These are phyloP conservation scores for Melikaiella ostensackeni DNA, from an alignment of 2,888 invertebrate species.

Conservation along the genomic window DNA sequence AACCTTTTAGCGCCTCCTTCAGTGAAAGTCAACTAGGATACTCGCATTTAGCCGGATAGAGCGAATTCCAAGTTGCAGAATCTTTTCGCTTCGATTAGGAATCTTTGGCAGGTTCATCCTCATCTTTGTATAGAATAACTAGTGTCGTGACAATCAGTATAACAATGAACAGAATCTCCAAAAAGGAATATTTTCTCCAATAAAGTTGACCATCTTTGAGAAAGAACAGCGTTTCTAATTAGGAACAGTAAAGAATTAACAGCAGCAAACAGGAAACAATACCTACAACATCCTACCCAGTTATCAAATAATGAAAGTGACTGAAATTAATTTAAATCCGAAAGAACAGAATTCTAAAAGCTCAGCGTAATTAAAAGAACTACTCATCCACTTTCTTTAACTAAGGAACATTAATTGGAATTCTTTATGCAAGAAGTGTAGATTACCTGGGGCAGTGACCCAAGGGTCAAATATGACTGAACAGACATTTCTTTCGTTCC, in stretches of 20 bases:
- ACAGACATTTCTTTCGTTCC: slow-evolving; percentile 45
- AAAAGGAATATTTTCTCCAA: not conserved
- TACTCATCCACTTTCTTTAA: not conserved
- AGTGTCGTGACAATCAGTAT: too few species aligned
- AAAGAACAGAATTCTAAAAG: not conserved
- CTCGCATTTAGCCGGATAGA: slow-evolving; percentile 53
- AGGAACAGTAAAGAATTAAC: too few species aligned
- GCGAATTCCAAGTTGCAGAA: slow-evolving; percentile 48
- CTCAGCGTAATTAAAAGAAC: not conserved
- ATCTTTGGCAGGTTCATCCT: not conserved
- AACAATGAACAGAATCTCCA: too few species aligned
- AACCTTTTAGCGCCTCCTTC: slow-evolving; percentile 75
- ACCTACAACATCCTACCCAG: too few species aligned
- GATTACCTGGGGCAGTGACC: not conserved
- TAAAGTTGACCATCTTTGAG: not conserved
- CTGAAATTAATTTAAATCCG: too few species aligned
- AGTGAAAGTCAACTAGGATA: slow-evolving; percentile 69
- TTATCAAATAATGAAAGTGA: too few species aligned
- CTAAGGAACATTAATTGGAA: not conserved
- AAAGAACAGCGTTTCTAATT: too few species aligned
- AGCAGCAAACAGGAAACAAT: too few species aligned
- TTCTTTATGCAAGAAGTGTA: not conserved
- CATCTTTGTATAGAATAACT: too few species aligned
- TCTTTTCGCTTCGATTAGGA: not conserved
- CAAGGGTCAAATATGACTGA: not conserved